phyloP scores from a whole-genome alignment of 2,888 invertebrate species.

The Caenorhabditis panamensis region DNA sequence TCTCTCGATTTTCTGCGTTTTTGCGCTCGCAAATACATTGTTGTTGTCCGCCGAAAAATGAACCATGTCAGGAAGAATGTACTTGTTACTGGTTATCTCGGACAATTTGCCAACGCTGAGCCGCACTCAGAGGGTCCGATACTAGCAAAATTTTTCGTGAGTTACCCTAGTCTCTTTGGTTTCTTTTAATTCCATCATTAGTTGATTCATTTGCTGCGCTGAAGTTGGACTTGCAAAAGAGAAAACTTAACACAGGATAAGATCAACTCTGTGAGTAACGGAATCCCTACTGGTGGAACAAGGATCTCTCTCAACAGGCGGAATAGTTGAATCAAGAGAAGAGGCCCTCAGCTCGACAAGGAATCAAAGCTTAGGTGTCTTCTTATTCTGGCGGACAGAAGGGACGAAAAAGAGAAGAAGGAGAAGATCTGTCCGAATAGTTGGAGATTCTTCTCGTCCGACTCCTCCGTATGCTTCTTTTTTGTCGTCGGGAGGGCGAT shows the following conservation, averaged over 20 bases:
- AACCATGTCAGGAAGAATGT: neutral
- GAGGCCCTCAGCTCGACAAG: conserved; percentile 39
- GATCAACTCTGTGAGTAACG: neutral
- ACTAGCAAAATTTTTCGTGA: too few relatives aligned
- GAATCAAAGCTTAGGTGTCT: conserved; percentile 54
- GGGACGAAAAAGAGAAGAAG: conserved; percentile 15
- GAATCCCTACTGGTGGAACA: conserved; percentile 6
- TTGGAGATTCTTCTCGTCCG: conserved; percentile 11
- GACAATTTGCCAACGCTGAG: conserved; percentile 8
- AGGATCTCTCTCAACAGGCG: conserved; percentile 15
- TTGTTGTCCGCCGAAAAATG: neutral
- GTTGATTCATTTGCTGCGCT: too few relatives aligned
- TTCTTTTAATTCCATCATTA: too few relatives aligned
- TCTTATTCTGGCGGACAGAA: neutral
- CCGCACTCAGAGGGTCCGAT: neutral
- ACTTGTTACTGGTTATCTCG: neutral
- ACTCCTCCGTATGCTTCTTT: conserved; percentile 10
- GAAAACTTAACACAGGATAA: neutral
- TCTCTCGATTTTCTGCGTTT: neutral
- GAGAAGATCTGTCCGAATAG: conserved; percentile 30
- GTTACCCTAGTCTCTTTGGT: too few relatives aligned
- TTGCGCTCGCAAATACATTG: conserved; percentile 7
- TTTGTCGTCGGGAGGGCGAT: conserved; percentile 51
- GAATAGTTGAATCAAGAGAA: conserved; percentile 50
- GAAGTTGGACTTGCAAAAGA: too few relatives aligned